Conservation (phyloP, 2,797 vertebrate genomes). For the Danionella dracula region DNA sequence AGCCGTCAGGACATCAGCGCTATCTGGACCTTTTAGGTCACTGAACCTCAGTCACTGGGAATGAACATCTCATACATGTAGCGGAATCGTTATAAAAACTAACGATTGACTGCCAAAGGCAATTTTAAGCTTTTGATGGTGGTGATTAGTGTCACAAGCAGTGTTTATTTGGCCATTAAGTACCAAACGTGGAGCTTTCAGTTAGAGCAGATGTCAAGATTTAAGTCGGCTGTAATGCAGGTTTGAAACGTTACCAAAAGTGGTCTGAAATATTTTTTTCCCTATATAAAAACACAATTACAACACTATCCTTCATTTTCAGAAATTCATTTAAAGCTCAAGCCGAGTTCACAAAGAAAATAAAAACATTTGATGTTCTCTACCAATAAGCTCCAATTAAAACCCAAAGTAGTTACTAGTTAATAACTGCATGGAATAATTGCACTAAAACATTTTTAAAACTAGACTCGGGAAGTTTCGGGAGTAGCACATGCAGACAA, state of each 20-base stretch:
- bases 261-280: no score
- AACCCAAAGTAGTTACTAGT: no score
- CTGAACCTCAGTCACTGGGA: slow-evolving; percentile 7
- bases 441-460: no score
- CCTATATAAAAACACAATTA: no score
- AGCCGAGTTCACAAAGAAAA: no score
- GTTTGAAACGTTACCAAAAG: not conserved
- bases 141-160: slow-evolving; percentile 30
- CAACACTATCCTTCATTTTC: no score
- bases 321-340: no score
- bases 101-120: not conserved
- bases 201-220: slow-evolving; percentile 41
- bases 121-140: slow-evolving; percentile 37
- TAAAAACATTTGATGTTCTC: no score
- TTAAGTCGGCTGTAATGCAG: slow-evolving; percentile 18
- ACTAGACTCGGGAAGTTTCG: no score
- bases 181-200: slow-evolving; percentile 15
- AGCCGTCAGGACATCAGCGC: slow-evolving; percentile 42
- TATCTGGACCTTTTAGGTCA: slow-evolving; percentile 36
- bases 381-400: no score
- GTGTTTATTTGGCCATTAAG: slow-evolving; percentile 27
- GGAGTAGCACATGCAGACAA: no score
- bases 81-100: not conserved
- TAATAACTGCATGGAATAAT: no score
- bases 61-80: slow-evolving; percentile 3